These are phyloP conservation scores for Aspidiotus rigidus DNA, from an alignment of 2,888 invertebrate genomes.

Conservation along the genomic window DNA sequence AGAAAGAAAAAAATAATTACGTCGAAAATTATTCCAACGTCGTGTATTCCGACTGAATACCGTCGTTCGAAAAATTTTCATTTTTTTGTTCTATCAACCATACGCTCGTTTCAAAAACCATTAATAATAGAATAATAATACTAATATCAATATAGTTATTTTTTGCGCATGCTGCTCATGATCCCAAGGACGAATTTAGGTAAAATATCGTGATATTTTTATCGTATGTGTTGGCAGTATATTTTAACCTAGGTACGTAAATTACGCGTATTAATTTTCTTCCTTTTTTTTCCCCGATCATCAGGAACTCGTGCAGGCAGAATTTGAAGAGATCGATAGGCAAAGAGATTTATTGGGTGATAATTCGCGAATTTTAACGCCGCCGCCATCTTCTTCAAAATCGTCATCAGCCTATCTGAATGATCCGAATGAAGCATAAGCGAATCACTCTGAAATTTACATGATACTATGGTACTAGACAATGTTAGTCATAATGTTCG, in stretches of 20 bases:
- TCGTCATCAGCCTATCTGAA: background rate
- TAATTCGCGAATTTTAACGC: slow-evolving; percentile 40
- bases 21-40: background rate
- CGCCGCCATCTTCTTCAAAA: slow-evolving; percentile 39
- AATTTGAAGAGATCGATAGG: slow-evolving; percentile 33
- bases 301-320: slow-evolving; percentile 35
- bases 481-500: too few relatives aligned
- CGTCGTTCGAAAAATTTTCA: background rate
- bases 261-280: background rate
- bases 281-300: background rate
- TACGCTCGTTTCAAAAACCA: background rate
- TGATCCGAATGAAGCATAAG: too few relatives aligned
- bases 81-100: background rate
- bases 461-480: too few relatives aligned
- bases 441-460: too few relatives aligned
- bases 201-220: background rate
- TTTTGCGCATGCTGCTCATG: slow-evolving; percentile 21
- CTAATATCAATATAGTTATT: background rate
- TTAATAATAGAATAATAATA: background rate
- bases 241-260: background rate
- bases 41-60: background rate
- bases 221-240: background rate
- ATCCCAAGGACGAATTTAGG: slow-evolving; percentile 12
- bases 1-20: too few relatives aligned
- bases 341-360: slow-evolving; percentile 23